These are phyloP conservation scores for Drosophila baimaii DNA, from an alignment of 1,140 invertebrate species.

Conservation along the genomic window DNA sequence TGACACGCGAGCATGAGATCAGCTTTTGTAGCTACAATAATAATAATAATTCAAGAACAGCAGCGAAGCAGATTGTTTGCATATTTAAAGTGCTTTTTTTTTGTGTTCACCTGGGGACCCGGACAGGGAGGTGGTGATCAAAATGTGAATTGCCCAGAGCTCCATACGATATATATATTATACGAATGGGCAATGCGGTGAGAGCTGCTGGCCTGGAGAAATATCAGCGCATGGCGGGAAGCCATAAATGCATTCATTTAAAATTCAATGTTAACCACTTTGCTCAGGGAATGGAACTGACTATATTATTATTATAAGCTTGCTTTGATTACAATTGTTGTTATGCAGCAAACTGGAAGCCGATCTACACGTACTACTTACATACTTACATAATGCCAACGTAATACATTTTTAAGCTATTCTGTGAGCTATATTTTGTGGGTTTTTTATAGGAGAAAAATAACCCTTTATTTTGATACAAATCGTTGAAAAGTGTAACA, in stretches of 20 bases:
- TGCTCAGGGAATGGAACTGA: conserved; percentile 29
- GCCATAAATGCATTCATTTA: conserved; percentile 74
- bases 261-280: conserved; percentile 77
- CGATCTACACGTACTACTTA: conserved; percentile 6
- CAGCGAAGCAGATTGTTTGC: conserved; percentile 19
- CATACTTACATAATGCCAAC: conserved; percentile 16
- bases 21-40: conserved; percentile 11
- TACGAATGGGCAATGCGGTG: conserved; percentile 5
- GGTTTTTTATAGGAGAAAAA: neutral
- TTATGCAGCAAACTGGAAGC: conserved; percentile 32
- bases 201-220: conserved; percentile 16
- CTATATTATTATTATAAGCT: conserved; percentile 23
- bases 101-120: conserved; percentile 9
- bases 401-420: neutral
- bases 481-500: too few relatives aligned
- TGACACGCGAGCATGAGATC: conserved; percentile 32
- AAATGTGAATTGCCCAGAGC: conserved; percentile 26
- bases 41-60: conserved; percentile 48
- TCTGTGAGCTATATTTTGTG: neutral
- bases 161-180: conserved; percentile 17
- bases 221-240: conserved; percentile 45
- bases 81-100: conserved; percentile 36
- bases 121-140: conserved; percentile 24
- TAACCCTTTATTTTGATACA: too few relatives aligned
- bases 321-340: conserved; percentile 48